A percentile compares a stretch with the other conserved stretches of the same genome.
phyloP scores from a whole-genome alignment of 2,797 vertebrate species.

The Coluber constrictor region DNA sequence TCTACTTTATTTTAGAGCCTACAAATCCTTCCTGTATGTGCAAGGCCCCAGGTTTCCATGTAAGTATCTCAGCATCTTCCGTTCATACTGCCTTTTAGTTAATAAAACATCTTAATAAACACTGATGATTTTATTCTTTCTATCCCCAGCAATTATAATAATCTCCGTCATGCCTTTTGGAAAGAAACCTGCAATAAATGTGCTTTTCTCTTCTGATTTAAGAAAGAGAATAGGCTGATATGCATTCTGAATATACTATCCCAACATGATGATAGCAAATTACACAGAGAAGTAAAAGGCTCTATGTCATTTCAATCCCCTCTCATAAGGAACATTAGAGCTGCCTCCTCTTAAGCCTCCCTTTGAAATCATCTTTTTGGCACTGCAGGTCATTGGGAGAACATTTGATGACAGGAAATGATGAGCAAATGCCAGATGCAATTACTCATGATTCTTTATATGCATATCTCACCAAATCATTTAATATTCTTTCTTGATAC shows the following conservation, averaged over 20 bases:
- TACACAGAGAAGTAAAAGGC: conserved; percentile 62
- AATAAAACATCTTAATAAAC: conserved; percentile 48
- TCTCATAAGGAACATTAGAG: conserved; percentile 49
- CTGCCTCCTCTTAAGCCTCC: conserved; percentile 32
- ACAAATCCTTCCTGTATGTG: not conserved
- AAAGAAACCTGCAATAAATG: conserved; percentile 65
- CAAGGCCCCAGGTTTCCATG: not conserved
- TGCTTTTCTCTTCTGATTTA: conserved; percentile 61
- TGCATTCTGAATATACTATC: conserved; percentile 65
- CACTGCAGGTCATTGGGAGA: conserved; percentile 30
- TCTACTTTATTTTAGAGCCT: conserved; percentile 23
- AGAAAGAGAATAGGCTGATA: conserved; percentile 68
- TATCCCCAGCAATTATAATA: conserved; percentile 55
- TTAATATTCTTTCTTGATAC: conserved; percentile 2
- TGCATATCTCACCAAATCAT: conserved; percentile 4
- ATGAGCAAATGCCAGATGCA: conserved; percentile 1
- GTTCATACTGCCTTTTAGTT: conserved; percentile 30
- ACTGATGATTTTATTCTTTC: conserved; percentile 31
- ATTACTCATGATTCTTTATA: fast-evolving
- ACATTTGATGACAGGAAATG: conserved; percentile 37
- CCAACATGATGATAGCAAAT: conserved; percentile 67
- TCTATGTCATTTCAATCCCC: conserved; percentile 61
- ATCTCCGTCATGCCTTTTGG: conserved; percentile 55
- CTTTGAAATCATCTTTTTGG: conserved; percentile 35
- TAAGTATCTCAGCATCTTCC: conserved; percentile 35